Base-by-base conservation (phyloP, 2,888 invertebrate genomes). In the Cybosia mesomella region DNA sequence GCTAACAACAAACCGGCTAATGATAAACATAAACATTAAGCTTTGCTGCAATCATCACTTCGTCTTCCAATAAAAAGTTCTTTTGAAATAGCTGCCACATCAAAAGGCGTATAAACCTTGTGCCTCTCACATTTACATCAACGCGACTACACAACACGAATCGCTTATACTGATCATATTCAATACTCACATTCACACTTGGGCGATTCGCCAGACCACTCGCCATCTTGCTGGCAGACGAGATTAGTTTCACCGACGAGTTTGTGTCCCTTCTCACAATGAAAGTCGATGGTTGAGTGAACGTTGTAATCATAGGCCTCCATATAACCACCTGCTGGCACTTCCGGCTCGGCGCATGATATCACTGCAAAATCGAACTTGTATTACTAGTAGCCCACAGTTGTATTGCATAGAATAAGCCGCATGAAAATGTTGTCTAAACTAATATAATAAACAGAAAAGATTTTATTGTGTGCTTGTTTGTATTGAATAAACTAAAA, bases 271-370 rank as follows among this genome's bases (percentile, higher is more conserved):
- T 96, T 95, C 88, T 98, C 98, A 87, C 98, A 98, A 85, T 98
- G 97, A 90, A 98, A 98, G 85, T 98, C 97, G 60, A 98, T 98
- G 39, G 96, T 96, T 0, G 98, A 98, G 88, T 98, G 98, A 0
- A 98, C 97, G 86, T 98, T 98, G 86, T 98, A 97, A 85, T 98
- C 98, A 85, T 98, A 98, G 0, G 98, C 98, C 22, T 98, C 97
- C 71, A 98, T 98, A 89, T 97, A 98, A 11, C 98, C 97, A 10
- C 98, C 98, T 0, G 97, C 93, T 0, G 98, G 98, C 0, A 98
- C 97, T 82, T 98, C 97, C 0, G 98, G 98, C 77, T 98, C 97
- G 49, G 97, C 97, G 86, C 98, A 98, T 0, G 97, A 96, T 70
- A 98, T 98, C 84, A 98, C 98, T 98, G 87, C 0, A 93, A 91